These are phyloP conservation scores for Lagria hirta DNA, from an alignment of 2,888 invertebrate species.

Conservation along the genomic window DNA sequence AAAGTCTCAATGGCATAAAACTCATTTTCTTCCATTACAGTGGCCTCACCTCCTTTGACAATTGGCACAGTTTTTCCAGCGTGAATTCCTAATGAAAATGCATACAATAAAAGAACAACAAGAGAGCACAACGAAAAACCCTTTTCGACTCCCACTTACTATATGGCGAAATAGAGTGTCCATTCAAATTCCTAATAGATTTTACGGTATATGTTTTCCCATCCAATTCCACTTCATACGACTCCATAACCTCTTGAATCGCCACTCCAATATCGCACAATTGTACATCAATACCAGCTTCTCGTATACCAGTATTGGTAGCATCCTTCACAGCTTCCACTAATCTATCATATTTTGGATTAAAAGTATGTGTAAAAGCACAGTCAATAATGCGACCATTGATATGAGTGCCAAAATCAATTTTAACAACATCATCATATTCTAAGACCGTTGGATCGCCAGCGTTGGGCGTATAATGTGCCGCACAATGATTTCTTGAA, in stretches of 20 bases:
- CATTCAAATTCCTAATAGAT: slow-evolving; percentile 97
- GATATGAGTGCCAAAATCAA: slow-evolving; percentile 98
- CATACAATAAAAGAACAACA: background rate
- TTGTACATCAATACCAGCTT: slow-evolving; percentile 89
- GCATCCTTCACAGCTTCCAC: slow-evolving; percentile 96
- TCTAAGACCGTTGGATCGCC: slow-evolving; percentile 92
- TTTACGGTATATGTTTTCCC: slow-evolving; percentile 96
- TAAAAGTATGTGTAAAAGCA: slow-evolving; percentile 96
- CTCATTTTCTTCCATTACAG: slow-evolving; percentile 98
- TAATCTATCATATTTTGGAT: slow-evolving; percentile 92
- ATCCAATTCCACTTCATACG: slow-evolving; percentile 96
- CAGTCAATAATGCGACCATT: slow-evolving; percentile 99
- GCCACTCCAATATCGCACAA: slow-evolving; percentile 96
- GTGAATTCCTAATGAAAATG: slow-evolving; percentile 66
- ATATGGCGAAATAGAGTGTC: slow-evolving; percentile 99
- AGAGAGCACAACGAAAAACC: slow-evolving; percentile 5
- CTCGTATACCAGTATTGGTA: slow-evolving; percentile 95
- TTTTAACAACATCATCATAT: slow-evolving; percentile 97
- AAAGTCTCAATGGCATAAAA: slow-evolving; percentile 99
- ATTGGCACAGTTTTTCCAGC: slow-evolving; percentile 99
- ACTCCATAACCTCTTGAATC: slow-evolving; percentile 99
- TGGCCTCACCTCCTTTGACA: slow-evolving; percentile 97
- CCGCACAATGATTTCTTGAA: slow-evolving; percentile 98
- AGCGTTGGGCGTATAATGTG: slow-evolving; percentile 99
- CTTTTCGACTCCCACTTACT: slow-evolving; percentile 60